Conservation (phyloP, 2,888 invertebrate species). For the Beris chalybata region DNA sequence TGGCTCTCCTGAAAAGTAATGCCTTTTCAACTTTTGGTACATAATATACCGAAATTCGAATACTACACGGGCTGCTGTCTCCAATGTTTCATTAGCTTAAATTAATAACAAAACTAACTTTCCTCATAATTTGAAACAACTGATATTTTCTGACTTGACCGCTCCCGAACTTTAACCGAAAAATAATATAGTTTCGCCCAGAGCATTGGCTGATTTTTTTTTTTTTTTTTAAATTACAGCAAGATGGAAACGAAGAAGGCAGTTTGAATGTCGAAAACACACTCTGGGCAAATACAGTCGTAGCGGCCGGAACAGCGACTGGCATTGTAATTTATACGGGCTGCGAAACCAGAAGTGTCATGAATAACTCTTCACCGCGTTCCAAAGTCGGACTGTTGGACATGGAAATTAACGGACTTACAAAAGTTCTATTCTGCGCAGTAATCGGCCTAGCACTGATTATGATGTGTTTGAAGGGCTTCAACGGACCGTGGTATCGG, state of each 20-base stretch:
- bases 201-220: no score
- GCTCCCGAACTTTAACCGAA: no score
- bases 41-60: no score
- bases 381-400: slow-evolving; percentile 96
- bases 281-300: slow-evolving; percentile 97
- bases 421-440: slow-evolving; percentile 90
- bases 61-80: no score
- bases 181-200: no score
- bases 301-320: slow-evolving; percentile 94
- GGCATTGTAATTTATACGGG: slow-evolving; percentile 96
- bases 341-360: slow-evolving; percentile 93
- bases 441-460: slow-evolving; percentile 88
- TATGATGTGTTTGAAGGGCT: slow-evolving; percentile 96
- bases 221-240: slow-evolving; percentile 47
- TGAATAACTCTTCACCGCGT: slow-evolving; percentile 96
- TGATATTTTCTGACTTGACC: no score
- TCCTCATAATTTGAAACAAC: no score
- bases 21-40: no score
- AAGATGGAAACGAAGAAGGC: slow-evolving; percentile 70
- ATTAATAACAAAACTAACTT: no score
- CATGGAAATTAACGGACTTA: slow-evolving; percentile 94
- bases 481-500: slow-evolving; percentile 91
- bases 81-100: no score
- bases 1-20: no score
- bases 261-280: slow-evolving; percentile 95